Conservation (phyloP, 2,797 vertebrate genomes). For the Enteromius afrohamiltoni region DNA sequence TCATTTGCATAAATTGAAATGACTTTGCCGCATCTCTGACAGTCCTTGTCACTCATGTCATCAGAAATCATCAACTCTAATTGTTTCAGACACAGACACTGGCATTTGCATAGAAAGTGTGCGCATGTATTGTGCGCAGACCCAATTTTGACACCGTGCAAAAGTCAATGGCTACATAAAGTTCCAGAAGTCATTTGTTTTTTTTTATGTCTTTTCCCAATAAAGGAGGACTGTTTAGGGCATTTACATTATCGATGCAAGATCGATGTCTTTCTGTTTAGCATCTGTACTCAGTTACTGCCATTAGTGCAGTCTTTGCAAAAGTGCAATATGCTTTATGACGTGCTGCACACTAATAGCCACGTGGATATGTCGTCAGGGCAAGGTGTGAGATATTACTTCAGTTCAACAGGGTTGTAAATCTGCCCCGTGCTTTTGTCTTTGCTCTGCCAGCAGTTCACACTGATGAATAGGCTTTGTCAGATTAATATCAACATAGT, state of each 20-base stretch:
- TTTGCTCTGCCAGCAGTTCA: conserved; percentile 48
- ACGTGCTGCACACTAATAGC: conserved; percentile 20
- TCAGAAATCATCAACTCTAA: neutral
- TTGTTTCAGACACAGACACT: neutral
- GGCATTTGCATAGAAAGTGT: neutral
- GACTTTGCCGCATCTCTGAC: neutral
- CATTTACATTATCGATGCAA: neutral
- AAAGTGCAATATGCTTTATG: conserved; percentile 30
- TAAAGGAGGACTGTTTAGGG: conserved; percentile 7
- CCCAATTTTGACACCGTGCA: neutral
- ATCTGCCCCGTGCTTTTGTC: conserved; percentile 52
- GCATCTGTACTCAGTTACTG: neutral
- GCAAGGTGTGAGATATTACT: conserved; percentile 33
- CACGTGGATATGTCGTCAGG: neutral
- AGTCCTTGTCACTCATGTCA: neutral
- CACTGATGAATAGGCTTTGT: conserved; percentile 64
- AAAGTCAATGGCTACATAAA: neutral
- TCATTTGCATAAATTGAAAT: neutral
- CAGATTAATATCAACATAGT: conserved; percentile 60
- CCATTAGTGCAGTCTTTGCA: conserved; percentile 8
- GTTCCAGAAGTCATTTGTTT: neutral
- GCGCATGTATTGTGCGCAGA: neutral
- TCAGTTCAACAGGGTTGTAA: conserved; percentile 31
- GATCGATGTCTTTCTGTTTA: neutral
- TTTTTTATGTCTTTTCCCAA: neutral